Base-by-base conservation (phyloP, 2,888 invertebrate species). In the Melolontha melolontha region DNA sequence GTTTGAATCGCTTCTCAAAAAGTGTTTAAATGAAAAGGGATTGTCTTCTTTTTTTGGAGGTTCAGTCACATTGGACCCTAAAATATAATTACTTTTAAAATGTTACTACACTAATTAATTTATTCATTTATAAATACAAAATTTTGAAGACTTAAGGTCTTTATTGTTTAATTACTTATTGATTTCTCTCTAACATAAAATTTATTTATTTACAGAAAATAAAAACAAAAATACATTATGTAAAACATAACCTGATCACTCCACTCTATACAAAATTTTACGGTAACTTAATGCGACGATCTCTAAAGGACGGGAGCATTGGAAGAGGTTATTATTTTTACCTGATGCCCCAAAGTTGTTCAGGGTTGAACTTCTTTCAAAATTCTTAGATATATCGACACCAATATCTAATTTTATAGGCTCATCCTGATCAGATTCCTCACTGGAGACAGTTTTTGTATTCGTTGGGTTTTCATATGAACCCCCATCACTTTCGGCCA, bases 11-110 rank as follows among this genome's bases (percentile, higher is more conserved):
- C 90, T 88, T 79, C 90, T 91, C 74, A 94, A 82, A 80, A 95
- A 95, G 80, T 94, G 94, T 80, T 94, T 92, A 77, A 95, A 93
- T 65, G 94, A 94, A 82, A 94, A 93, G 2, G 92, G 90, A 82
- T 92, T 92, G 74, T 92, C 92, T 78, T 92, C 92, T 73, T 75
- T 80, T 34, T 54, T 57, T 29, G 78, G 75, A 16, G 72, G 67
- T 47, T 79, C 79, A 50, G 69, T 70, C 49, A 67, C 52, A 64
- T 49, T 67, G 16, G 72, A 66, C 39, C 71, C 75, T 75, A 49
- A 29, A 70, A 70, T 40, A n/a, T 2, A 57, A 11, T 49, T 47
- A 47, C 17, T 17, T 11, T 16, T 11, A 16, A 16, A 49, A 14
- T 7, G 5, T 22, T 16, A 49, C 10, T 40, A 47, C 39, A 11